A percentile compares a stretch with the other conserved stretches of the same genome.
phyloP scores from a whole-genome alignment of 2,113 vertebrate genomes.

The Sinocyclocheilus grahami region DNA sequence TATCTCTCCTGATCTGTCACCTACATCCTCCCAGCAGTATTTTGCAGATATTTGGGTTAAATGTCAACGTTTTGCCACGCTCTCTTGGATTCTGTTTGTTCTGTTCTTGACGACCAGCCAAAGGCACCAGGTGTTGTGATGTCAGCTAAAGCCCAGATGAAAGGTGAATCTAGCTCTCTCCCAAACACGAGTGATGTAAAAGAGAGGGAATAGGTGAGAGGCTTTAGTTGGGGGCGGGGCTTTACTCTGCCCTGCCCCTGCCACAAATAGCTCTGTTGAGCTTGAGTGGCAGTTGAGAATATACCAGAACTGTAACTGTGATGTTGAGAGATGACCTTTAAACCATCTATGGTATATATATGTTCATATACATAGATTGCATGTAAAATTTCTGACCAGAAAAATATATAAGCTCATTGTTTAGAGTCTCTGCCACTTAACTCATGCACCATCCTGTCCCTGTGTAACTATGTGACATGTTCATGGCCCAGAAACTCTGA shows the following conservation, averaged over 20 bases:
- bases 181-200: constrained; percentile 62
- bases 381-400: background rate
- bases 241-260: constrained; percentile 10
- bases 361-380: background rate
- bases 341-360: background rate
- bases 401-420: background rate
- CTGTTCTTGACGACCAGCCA: constrained; percentile 1
- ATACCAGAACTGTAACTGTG: background rate
- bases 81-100: background rate
- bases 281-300: constrained; percentile 14
- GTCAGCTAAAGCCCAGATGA: constrained; percentile 21
- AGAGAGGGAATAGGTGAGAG: no score
- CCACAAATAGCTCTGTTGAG: background rate
- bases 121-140: constrained; percentile 26
- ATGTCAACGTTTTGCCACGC: constrained; percentile 9
- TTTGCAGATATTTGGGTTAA: background rate
- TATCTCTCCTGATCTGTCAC: constrained; percentile 37
- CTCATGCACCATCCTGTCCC: background rate
- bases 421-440: constrained; percentile 43
- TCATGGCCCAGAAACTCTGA: constrained; percentile 42
- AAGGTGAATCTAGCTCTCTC: constrained; percentile 68
- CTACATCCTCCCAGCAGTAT: constrained; percentile 68
- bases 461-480: constrained; percentile 37
- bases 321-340: background rate
- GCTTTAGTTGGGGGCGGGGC: constrained; percentile 69